phyloP scores from a whole-genome alignment of 2,797 vertebrate genomes.

The Tragopan temminckii region DNA sequence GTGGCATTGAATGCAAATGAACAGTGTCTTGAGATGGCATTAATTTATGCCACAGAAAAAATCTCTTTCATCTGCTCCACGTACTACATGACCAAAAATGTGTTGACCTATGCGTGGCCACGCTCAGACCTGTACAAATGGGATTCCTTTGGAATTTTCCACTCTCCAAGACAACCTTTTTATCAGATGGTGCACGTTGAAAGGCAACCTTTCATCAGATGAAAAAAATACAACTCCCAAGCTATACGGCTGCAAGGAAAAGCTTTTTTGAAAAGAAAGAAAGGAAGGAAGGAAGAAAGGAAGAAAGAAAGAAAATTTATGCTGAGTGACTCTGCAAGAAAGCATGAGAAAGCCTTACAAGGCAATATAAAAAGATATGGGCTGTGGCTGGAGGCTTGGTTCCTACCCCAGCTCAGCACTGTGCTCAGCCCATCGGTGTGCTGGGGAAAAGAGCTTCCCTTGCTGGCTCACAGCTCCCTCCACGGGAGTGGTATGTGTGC shows the following conservation, averaged over 20 bases:
- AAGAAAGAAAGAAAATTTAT: not conserved
- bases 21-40: not conserved
- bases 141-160: not conserved
- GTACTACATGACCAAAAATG: not conserved
- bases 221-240: not conserved
- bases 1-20: slow-evolving; percentile 19
- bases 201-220: slow-evolving; percentile 67
- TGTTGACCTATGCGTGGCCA: accelerated
- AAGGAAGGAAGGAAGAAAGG: not conserved
- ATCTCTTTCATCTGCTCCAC: not conserved
- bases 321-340: not conserved
- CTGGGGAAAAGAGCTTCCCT: not conserved
- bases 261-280: not conserved
- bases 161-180: slow-evolving; percentile 61
- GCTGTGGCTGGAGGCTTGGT: not conserved
- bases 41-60: not conserved
- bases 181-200: not conserved
- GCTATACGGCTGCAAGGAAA: not conserved
- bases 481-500: accelerated
- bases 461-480: not conserved
- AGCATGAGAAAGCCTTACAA: not conserved
- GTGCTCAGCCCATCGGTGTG: not conserved
- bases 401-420: not conserved
- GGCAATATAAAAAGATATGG: not conserved
- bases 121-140: not conserved